These are phyloP conservation scores for Piliocolobus tephrosceles DNA, from an alignment of 2,113 vertebrate species.

Conservation along the genomic window DNA sequence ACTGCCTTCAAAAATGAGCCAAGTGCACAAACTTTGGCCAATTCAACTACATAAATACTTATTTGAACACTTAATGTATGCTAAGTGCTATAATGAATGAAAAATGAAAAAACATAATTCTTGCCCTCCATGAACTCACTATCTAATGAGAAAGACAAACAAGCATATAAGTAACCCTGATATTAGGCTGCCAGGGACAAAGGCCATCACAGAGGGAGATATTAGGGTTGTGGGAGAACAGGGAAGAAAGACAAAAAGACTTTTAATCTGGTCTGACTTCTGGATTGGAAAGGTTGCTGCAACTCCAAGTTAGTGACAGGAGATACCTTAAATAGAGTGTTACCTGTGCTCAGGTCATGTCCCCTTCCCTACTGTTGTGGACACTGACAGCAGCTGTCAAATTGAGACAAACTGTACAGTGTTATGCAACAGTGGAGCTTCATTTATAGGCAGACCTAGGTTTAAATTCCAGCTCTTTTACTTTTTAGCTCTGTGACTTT, in stretches of 20 bases:
- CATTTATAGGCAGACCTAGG: background rate
- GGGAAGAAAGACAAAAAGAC: background rate
- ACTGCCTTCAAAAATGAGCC: background rate
- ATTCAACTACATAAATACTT: constrained; percentile 11
- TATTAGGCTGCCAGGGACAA: background rate
- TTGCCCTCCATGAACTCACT: background rate
- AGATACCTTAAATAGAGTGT: background rate
- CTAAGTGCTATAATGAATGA: background rate
- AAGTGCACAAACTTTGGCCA: background rate
- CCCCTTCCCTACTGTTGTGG: background rate
- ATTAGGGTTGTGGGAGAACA: background rate
- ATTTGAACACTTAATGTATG: background rate
- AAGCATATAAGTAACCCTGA: background rate
- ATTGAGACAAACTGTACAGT: background rate
- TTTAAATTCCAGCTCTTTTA: constrained; percentile 13
- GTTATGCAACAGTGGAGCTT: background rate
- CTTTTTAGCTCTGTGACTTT: background rate
- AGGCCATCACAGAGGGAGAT: background rate
- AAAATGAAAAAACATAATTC: background rate
- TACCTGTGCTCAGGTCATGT: background rate
- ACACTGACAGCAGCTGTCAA: background rate
- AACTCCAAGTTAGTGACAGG: background rate
- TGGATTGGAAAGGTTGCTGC: background rate
- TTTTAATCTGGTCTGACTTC: background rate
- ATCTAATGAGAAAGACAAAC: background rate